Percentiles rank a stretch among this genome's conserved stretches.
Conservation (phyloP, 2,888 invertebrate species). For the Platerodrilus igneus region DNA sequence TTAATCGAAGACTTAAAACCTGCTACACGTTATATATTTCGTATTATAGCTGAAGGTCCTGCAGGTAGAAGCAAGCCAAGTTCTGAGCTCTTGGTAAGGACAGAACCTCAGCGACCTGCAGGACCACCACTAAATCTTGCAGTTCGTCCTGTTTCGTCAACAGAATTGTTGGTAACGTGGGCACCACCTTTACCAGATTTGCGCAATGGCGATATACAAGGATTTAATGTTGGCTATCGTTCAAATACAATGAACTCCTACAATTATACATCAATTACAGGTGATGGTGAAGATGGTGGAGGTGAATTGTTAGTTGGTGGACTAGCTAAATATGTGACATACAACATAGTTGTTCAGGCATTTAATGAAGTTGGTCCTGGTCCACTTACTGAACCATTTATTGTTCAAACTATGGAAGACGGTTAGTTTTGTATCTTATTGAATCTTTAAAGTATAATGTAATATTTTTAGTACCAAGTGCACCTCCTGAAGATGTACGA, state of each 20-base stretch:
- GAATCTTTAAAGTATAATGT: constrained; percentile 12
- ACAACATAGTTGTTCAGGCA: constrained; percentile 66
- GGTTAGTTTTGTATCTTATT: constrained; percentile 49
- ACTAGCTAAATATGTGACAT: constrained; percentile 62
- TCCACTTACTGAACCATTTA: constrained; percentile 63
- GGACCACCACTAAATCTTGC: constrained; percentile 64
- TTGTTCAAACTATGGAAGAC: constrained; percentile 69
- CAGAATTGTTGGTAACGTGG: constrained; percentile 70
- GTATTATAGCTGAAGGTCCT: constrained; percentile 70
- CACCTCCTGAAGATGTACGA: constrained; percentile 72
- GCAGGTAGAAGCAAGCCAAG: constrained; percentile 67
- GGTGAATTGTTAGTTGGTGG: constrained; percentile 62
- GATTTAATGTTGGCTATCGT: constrained; percentile 68
- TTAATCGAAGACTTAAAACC: constrained; percentile 66
- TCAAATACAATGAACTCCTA: constrained; percentile 55
- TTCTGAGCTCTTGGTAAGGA: constrained; percentile 58
- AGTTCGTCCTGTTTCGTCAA: constrained; percentile 66
- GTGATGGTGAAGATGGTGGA: constrained; percentile 64
- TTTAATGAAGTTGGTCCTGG: constrained; percentile 72
- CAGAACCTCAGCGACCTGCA: constrained; percentile 67
- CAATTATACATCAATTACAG: constrained; percentile 65
- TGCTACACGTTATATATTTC: constrained; percentile 64
- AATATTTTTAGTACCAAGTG: constrained; percentile 72
- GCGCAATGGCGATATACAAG: constrained; percentile 64
- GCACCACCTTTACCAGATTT: constrained; percentile 64